A percentile compares a stretch with the other conserved stretches of the same genome.
Evolutionary conservation across 1,140 invertebrate genomes (phyloP).

Genomic region (Caenorhabditis inopinata): DNA sequence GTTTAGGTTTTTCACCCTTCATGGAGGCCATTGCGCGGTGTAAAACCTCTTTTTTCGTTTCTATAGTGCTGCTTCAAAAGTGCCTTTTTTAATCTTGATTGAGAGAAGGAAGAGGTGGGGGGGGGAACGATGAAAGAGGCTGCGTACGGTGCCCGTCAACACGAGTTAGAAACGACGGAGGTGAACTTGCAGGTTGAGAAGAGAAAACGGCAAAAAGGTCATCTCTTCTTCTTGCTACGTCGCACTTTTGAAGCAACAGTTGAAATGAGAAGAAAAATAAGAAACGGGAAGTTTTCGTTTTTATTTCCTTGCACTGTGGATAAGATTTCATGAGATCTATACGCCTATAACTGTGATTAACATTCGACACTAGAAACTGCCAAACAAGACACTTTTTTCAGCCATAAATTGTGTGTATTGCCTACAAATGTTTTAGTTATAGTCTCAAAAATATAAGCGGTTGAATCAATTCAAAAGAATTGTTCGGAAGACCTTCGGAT

Average conservation of each 20-base stretch:
- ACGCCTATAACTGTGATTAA: no score
- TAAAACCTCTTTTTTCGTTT: not conserved
- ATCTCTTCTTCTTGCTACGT: not conserved
- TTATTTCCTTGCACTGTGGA: no score
- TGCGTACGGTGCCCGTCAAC: not conserved
- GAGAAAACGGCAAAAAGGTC: not conserved
- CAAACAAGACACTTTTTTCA: no score
- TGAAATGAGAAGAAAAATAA: not conserved
- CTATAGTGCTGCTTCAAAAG: not conserved
- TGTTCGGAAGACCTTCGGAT: not conserved
- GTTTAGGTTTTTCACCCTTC: not conserved
- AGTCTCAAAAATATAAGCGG: no score
- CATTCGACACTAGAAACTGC: no score
- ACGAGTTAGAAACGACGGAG: not conserved
- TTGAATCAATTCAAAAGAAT: not conserved
- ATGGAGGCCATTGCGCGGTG: constrained; percentile 7
- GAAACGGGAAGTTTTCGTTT: no score
- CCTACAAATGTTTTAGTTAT: no score
- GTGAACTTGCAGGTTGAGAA: not conserved
- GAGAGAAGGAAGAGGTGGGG: not conserved
- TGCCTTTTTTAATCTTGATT: constrained; percentile 1
- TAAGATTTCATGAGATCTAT: no score
- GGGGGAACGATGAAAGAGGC: not conserved
- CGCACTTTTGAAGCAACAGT: constrained; percentile 14
- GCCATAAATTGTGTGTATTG: no score